Percentiles rank a stretch among this genome's conserved stretches.
Evolutionary conservation across 2,888 invertebrate genomes (phyloP).

Genomic region (Lasioglossum figueresi): DNA sequence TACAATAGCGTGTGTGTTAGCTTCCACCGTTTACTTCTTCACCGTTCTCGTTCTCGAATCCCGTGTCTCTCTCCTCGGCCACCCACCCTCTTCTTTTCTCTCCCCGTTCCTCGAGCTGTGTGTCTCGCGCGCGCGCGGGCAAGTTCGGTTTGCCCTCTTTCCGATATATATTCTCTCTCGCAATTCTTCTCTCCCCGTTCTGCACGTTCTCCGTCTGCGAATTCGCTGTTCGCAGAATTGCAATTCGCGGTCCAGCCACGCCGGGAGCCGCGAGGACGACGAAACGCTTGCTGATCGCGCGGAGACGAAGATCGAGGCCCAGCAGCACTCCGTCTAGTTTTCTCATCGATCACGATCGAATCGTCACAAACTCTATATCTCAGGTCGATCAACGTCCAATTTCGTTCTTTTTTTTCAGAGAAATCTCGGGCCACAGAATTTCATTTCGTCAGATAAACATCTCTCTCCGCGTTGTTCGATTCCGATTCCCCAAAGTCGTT

Average conservation of each 20-base stretch:
- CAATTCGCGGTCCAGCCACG: not conserved
- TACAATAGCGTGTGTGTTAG: slow-evolving; percentile 58
- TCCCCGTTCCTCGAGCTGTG: not conserved
- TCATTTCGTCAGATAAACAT: not conserved
- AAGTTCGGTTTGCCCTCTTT: not conserved
- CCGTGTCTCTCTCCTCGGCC: slow-evolving; percentile 28
- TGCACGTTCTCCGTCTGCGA: not conserved
- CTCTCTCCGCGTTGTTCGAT: not conserved
- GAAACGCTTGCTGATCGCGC: slow-evolving; percentile 16
- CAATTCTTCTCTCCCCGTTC: not conserved
- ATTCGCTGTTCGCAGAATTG: not conserved
- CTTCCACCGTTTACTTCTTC: not conserved
- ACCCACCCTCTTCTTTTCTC: not conserved
- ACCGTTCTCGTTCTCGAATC: not conserved
- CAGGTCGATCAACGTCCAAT: not conserved
- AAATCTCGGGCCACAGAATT: not conserved
- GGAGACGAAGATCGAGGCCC: not conserved
- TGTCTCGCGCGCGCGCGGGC: slow-evolving; percentile 5
- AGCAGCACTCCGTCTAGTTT: not conserved
- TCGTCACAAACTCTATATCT: not conserved
- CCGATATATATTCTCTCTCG: slow-evolving; percentile 2
- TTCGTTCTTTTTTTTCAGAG: not conserved
- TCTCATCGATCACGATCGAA: not conserved
- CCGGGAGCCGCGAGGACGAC: slow-evolving; percentile 39
- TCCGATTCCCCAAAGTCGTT: not conserved